These are phyloP conservation scores for Falcunculus frontatus DNA, from an alignment of 2,113 vertebrate genomes.

Conservation along the genomic window DNA sequence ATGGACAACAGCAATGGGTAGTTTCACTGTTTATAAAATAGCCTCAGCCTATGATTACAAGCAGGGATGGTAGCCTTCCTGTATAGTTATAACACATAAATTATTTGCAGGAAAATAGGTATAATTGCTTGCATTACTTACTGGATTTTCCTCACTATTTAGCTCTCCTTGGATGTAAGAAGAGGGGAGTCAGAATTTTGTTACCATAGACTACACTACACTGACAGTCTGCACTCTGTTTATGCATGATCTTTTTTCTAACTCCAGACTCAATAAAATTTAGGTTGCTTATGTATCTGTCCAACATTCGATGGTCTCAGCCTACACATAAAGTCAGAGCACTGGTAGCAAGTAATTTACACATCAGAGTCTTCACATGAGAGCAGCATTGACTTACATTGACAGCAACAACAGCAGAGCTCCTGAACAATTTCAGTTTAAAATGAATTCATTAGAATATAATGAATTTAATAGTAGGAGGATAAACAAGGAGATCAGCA, in stretches of 20 bases:
- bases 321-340: not conserved
- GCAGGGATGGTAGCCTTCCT: constrained; percentile 13
- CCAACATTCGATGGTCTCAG: not conserved
- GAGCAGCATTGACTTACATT: not conserved
- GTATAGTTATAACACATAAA: constrained; percentile 30
- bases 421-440: not conserved
- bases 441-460: not conserved
- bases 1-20: constrained; percentile 58
- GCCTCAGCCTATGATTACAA: constrained; percentile 50
- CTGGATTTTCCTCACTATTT: not conserved
- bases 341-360: not conserved
- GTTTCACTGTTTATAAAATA: constrained; percentile 62
- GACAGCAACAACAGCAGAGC: not conserved
- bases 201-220: not conserved
- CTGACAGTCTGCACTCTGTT: not conserved
- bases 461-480: not conserved
- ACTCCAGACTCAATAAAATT: not conserved
- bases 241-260: not conserved
- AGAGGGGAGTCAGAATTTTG: not conserved
- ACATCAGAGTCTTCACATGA: not conserved
- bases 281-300: not conserved
- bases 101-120: not conserved
- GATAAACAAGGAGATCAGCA: not conserved
- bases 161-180: not conserved
- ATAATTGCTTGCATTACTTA: not conserved